These are phyloP conservation scores for Salminus brasiliensis DNA, from an alignment of 2,113 vertebrate species.

Conservation along the genomic window DNA sequence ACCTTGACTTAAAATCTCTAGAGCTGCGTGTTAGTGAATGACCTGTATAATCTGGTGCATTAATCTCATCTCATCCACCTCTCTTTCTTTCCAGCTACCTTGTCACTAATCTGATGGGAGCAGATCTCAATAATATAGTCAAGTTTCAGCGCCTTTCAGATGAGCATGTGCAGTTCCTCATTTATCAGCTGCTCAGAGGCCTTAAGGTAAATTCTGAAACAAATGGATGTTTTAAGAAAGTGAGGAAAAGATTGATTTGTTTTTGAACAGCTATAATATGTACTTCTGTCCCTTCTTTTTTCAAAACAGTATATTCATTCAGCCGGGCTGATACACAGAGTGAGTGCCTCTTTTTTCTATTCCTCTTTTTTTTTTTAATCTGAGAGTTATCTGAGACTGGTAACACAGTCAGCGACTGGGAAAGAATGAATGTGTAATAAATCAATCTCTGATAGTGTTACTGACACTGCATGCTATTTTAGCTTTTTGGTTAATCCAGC, in stretches of 20 bases:
- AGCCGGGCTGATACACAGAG: conserved; percentile 95
- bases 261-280: background rate
- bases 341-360: conserved; percentile 71
- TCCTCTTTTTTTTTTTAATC: background rate
- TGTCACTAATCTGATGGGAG: conserved; percentile 97
- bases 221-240: background rate
- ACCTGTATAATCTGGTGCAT: too few species aligned
- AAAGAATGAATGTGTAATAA: too few species aligned
- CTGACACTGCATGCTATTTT: too few species aligned
- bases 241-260: background rate
- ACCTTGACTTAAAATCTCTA: too few species aligned
- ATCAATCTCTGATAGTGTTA: too few species aligned
- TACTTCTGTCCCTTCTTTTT: conserved; percentile 44
- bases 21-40: too few species aligned
- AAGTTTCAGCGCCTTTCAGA: conserved; percentile 96
- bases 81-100: conserved; percentile 81
- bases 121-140: conserved; percentile 96
- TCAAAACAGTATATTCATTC: conserved; percentile 93
- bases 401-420: too few species aligned
- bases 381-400: too few species aligned
- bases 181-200: conserved; percentile 94
- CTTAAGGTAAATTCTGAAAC: conserved; percentile 84
- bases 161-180: conserved; percentile 96
- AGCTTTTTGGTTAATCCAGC: too few species aligned
- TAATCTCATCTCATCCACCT: background rate